Base-by-base conservation (phyloP, 2,888 invertebrate genomes). In the Eupithecia exiguata region DNA sequence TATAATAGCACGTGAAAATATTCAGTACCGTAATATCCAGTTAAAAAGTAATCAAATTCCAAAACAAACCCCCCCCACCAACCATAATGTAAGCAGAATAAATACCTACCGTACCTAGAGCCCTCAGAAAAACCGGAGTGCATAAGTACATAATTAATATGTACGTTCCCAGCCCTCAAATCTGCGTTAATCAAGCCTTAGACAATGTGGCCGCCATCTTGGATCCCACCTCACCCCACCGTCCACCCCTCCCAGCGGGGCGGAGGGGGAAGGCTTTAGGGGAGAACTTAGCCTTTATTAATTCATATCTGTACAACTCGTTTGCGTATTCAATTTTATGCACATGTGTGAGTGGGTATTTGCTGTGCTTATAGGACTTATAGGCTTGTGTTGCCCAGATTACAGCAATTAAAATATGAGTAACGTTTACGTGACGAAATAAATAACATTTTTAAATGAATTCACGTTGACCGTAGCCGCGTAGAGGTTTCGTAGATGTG, bases 91-190 rank as follows among this genome's bases (percentile, higher is more conserved):
- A 84, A 86, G 84, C 85, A 85, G 83, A 79, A 87, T 84, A 86
- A 86, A 83, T 80, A 80, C 74, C 74, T 76, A 79, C 77, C 76
- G 76, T 81, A 83, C 81, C 80, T 79, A 79, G 70, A 74, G n/a
- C 76, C 75, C 77, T 74, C 77, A 74, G 78, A 80, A 83, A 83
- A 83, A 80, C 76, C 81, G 61, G 80, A 86, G 83, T 82, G 80
- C 83, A 81, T 82, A 88, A 91, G 91, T 90, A 93, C 89, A 93
- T 94, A 93, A 93, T 94, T 93, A 94, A 92, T 92, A 93, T 92
- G 92, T 92, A 90, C 89, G 88, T 89, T 83, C 87, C 84, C 88
- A 86, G 87, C 90, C 90, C 91, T 89, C 88, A 89, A 90, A 91
- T 90, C 89, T 86, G 88, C 91, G 88, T 89, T 93, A 92, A 93